Evolutionary conservation across 2,888 invertebrate genomes (phyloP), one percentile per base, ranked within the genome.

Genomic region (Luperina testacea): DNA sequence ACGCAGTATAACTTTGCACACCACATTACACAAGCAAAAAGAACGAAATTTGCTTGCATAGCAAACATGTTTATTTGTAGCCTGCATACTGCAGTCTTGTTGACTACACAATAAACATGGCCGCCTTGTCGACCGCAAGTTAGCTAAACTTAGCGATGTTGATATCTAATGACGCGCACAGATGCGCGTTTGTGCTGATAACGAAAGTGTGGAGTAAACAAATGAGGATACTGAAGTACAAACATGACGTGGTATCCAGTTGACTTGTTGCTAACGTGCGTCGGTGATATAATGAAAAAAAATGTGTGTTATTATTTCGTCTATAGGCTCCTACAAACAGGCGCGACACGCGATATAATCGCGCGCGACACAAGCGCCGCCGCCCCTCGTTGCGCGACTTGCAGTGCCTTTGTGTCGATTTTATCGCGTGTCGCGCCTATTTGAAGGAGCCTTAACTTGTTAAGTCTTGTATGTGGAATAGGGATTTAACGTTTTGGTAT

Each of bases 161-260:
- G 67, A 68, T 72, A 72, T 11, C 2, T 53, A 38, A 59, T 79
- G 79, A 80, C 81, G 81, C 24, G 42, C 59, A 8, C 32, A 81
- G 79, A 74, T 80, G 81, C n/a, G 15, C 32, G 42, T 32, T 20
- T 20, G 72, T 20, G 11, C 42, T 61, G 79, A 80, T 80, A 80
- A 68, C 61, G 67, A 32, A 61, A 65, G 38, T 20, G 5, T 4
- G n/a, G 8, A 20, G 20, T 73, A 65, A 73, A 80, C 81, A 57
- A 65, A 79, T 4, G 27, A 2, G 20, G 59, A 79, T 67, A 75
- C 67, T 38, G 79, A 48, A 57, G 80, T 72, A 64, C 78, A 80
- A 48, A 72, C 57, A n/a, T 32, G 32, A 80, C 32, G 53, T 27
- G 4, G 51, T 24, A 53, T 53, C 9, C 9, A 70, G 24, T 53